Evolutionary conservation across 1,140 invertebrate species (phyloP).

Genomic region (Microplitis demolitor): DNA sequence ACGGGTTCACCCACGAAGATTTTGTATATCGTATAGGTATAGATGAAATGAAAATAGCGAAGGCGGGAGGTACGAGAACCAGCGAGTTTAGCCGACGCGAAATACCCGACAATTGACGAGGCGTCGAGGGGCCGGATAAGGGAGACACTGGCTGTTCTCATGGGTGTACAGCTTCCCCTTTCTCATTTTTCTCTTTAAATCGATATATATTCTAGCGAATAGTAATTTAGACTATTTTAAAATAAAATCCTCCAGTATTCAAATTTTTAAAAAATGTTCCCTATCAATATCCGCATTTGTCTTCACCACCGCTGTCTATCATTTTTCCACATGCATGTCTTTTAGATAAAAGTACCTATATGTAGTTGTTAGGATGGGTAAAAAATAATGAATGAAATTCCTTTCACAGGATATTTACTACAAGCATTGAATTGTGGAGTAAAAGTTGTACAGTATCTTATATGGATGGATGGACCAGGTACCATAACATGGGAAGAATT

Average conservation of each 20-base stretch:
- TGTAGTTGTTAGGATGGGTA: background rate
- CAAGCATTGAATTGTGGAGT: background rate
- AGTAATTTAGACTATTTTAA: background rate
- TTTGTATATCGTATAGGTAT: background rate
- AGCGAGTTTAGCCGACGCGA: conserved; percentile 45
- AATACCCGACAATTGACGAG: conserved; percentile 55
- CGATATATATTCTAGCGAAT: conserved; percentile 19
- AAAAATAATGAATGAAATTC: conserved; percentile 12
- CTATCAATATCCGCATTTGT: too few relatives aligned
- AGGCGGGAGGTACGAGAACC: conserved; percentile 25
- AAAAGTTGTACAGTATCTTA: background rate
- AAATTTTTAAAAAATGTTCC: background rate
- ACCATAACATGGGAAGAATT: conserved; percentile 58
- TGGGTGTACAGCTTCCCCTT: conserved; percentile 54
- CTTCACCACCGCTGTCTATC: too few relatives aligned
- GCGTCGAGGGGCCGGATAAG: conserved; percentile 37
- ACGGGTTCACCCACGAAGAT: background rate
- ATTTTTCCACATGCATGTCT: too few relatives aligned
- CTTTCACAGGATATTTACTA: background rate
- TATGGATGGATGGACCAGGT: conserved; percentile 53
- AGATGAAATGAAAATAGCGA: background rate
- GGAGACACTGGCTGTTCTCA: conserved; percentile 46
- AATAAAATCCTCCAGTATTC: background rate
- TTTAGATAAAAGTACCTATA: too few relatives aligned
- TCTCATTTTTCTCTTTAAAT: conserved; percentile 49